phyloP scores from a whole-genome alignment of 2,888 invertebrate genomes.

The Ormyrus labotus region DNA sequence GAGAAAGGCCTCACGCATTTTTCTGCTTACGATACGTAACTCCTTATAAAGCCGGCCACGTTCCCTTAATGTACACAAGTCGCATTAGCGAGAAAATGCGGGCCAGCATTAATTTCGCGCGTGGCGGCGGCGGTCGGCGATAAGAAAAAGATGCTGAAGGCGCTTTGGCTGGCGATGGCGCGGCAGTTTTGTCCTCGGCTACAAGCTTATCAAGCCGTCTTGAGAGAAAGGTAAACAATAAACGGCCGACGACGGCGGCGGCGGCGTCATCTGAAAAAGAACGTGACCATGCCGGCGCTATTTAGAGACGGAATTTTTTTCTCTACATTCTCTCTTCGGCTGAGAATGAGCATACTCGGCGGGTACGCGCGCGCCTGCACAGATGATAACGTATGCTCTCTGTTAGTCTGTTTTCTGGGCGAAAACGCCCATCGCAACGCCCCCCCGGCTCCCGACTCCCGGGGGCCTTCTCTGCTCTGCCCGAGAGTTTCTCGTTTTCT shows the following conservation, averaged over 20 bases:
- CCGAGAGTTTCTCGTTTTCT: no score
- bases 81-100: conserved; percentile 17
- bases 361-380: conserved; percentile 13
- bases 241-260: no score
- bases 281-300: background rate
- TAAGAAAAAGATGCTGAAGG: conserved; percentile 45
- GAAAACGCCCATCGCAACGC: conserved; percentile 56
- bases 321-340: no score
- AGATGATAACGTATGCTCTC: conserved; percentile 23
- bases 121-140: conserved; percentile 3
- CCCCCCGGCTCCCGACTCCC: conserved; percentile 29
- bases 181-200: background rate
- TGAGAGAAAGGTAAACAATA: conserved; percentile 18
- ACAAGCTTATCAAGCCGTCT: conserved; percentile 13
- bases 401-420: conserved; percentile 10
- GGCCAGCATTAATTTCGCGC: conserved; percentile 20
- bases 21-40: conserved; percentile 13
- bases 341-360: background rate
- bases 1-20: background rate
- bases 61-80: background rate
- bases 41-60: background rate
- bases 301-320: background rate
- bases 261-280: conserved; percentile 25
- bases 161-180: conserved; percentile 22
- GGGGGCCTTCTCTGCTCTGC: no score